Conservation (phyloP, 1,140 invertebrate species). For the Aphaenogaster floridana region DNA sequence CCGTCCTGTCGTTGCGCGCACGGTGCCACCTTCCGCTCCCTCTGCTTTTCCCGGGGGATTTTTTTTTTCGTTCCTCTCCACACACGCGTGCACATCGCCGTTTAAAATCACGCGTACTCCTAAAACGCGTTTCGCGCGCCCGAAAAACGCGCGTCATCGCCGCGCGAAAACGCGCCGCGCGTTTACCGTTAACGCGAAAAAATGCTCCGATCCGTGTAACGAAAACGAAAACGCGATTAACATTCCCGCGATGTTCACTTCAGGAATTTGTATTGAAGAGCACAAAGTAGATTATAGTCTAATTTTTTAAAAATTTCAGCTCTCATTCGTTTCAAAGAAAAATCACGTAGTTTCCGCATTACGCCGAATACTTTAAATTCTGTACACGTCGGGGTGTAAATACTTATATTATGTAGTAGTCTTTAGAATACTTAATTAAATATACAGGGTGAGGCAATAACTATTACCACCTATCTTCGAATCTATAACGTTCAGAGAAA, state of each 20-base stretch:
- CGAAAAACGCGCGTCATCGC: constrained; percentile 54
- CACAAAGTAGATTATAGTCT: too few species aligned
- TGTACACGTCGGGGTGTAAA: too few species aligned
- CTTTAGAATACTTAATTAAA: neutral
- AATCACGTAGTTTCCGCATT: neutral
- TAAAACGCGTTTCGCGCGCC: constrained; percentile 35
- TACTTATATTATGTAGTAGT: neutral
- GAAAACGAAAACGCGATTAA: constrained; percentile 19
- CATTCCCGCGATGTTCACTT: neutral
- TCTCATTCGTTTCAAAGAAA: neutral
- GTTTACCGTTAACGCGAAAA: constrained; percentile 13
- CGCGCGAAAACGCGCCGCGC: constrained; percentile 25
- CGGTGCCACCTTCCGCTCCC: constrained; percentile 29
- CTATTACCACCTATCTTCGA: too few species aligned
- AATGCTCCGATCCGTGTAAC: neutral
- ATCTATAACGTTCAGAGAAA: too few species aligned
- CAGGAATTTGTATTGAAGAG: neutral
- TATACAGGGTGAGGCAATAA: too few species aligned
- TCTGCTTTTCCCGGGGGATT: constrained; percentile 24
- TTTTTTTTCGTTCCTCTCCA: constrained; percentile 26
- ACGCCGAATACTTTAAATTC: neutral
- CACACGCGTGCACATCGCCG: constrained; percentile 35
- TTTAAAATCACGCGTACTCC: constrained; percentile 48
- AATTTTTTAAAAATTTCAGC: neutral
- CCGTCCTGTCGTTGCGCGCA: constrained; percentile 18